Percentiles rank a stretch among this genome's conserved stretches.
phyloP scores from a whole-genome alignment of 2,113 vertebrate species.

The Corythaixoides concolor region DNA sequence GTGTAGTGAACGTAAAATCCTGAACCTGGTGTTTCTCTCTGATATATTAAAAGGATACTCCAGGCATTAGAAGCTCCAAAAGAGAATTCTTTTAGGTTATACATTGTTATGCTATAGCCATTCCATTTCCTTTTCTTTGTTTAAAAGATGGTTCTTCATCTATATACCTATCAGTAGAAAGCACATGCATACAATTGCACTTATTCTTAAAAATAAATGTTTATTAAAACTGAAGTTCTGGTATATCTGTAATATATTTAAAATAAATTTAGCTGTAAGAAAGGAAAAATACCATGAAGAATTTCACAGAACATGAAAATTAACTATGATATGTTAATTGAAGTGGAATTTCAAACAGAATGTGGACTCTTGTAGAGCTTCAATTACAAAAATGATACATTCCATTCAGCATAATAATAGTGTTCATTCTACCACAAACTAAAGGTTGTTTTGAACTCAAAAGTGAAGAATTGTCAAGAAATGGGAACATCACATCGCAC shows the following conservation, averaged over 20 bases:
- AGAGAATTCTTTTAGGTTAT: not conserved
- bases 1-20: not conserved
- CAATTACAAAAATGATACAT: not conserved
- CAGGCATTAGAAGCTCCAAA: not conserved
- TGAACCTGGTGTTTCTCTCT: not conserved
- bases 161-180: not conserved
- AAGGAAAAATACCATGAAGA: not conserved
- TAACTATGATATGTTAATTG: not conserved
- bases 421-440: not conserved
- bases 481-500: not conserved
- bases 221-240: not conserved
- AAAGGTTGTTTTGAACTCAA: not conserved
- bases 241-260: not conserved
- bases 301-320: not conserved
- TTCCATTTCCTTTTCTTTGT: not conserved
- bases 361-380: not conserved
- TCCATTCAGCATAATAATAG: not conserved
- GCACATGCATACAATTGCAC: not conserved
- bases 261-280: not conserved
- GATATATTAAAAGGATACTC: not conserved
- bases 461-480: not conserved
- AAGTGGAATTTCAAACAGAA: slow-evolving; percentile 31
- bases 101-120: not conserved
- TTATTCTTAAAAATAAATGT: slow-evolving; percentile 10
- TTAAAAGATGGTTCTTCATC: not conserved